Evolutionary conservation across 2,113 vertebrate genomes (phyloP).

Genomic region (Natator depressus): DNA sequence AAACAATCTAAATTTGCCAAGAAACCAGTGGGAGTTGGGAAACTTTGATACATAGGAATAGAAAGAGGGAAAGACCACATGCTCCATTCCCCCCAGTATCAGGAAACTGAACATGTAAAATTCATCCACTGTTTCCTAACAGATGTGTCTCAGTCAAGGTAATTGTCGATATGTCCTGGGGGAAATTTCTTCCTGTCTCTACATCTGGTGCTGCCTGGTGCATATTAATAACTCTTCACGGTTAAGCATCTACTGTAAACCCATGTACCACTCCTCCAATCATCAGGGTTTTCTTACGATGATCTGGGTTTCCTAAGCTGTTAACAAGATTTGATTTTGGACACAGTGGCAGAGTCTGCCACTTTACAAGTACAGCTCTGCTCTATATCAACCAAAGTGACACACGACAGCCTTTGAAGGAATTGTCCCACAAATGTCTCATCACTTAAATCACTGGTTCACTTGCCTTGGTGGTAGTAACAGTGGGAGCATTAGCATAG

Average conservation of each 20-base stretch:
- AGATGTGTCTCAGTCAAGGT: background rate
- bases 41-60: background rate
- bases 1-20: conserved; percentile 30
- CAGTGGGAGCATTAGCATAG: background rate
- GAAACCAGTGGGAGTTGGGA: conserved; percentile 1
- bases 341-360: background rate
- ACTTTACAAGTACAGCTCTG: background rate
- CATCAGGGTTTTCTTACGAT: background rate
- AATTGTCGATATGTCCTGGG: background rate
- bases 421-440: background rate
- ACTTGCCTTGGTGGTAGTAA: background rate
- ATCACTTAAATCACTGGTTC: background rate
- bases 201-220: background rate
- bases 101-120: background rate
- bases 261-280: background rate
- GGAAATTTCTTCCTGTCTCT: background rate
- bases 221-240: background rate
- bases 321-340: background rate
- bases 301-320: background rate
- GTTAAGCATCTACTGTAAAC: background rate
- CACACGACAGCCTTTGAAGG: background rate
- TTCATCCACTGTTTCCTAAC: background rate
- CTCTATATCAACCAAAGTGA: background rate
- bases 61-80: background rate
- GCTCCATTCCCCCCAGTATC: background rate